Evolutionary conservation across 2,888 invertebrate species (phyloP).

Genomic region (Pristionchus japonicus): DNA sequence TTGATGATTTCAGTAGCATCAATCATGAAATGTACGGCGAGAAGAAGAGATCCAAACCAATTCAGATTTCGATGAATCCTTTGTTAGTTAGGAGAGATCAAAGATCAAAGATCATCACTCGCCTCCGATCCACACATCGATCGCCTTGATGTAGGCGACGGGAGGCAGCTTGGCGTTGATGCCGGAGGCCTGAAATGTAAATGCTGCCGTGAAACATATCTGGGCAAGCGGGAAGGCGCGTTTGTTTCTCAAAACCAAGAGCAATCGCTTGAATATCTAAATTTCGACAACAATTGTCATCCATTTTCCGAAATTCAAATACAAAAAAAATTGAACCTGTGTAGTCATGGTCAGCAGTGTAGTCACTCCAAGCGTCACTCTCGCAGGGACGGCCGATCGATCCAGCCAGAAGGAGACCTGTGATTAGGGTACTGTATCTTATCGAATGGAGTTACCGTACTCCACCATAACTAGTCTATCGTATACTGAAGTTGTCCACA

Average conservation of each 20-base stretch:
- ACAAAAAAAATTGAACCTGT: conserved; percentile 77
- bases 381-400: conserved; percentile 61
- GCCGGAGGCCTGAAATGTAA: conserved; percentile 60
- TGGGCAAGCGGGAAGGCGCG: background rate
- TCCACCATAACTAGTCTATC: conserved; percentile 48
- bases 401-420: conserved; percentile 47
- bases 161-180: conserved; percentile 74
- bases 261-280: too few relatives aligned
- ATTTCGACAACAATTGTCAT: too few relatives aligned
- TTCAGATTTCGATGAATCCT: too few relatives aligned
- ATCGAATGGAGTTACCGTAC: background rate
- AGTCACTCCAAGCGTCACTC: conserved; percentile 86
- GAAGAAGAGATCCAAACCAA: background rate
- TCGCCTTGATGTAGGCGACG: conserved; percentile 88
- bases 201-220: background rate
- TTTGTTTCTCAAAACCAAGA: too few relatives aligned
- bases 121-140: conserved; percentile 74
- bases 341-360: conserved; percentile 97
- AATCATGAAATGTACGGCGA: background rate
- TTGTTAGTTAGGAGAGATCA: background rate
- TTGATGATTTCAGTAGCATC: background rate
- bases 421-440: background rate
- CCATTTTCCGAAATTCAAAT: too few relatives aligned
- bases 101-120: conserved; percentile 1
- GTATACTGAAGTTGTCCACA: too few relatives aligned